Evolutionary conservation across 2,888 invertebrate genomes (phyloP), one percentile per base, ranked within the genome.

Genomic region (Trichopria drosophilae): DNA sequence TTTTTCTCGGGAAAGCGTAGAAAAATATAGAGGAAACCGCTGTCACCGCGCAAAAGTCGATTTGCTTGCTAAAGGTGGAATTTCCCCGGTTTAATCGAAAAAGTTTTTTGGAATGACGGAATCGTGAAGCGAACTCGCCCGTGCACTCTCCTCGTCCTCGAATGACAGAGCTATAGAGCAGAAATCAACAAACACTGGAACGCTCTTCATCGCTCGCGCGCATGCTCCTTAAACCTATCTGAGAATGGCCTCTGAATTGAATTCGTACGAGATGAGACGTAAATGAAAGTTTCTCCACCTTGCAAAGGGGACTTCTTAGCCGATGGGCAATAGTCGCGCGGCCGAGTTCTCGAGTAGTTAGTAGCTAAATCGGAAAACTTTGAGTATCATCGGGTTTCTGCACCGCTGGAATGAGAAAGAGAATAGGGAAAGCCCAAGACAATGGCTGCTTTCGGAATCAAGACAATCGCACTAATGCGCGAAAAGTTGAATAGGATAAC

Each of bases 341-440:
- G 42, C 26, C 40, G 34, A 53, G 48, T 53, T 51, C 46, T 40
- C 46, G 42, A 16, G 52, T 47, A 39, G 46, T 53, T 44, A 50
- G 52, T 51, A 32, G 52, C 49, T 56, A 57, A 57, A 59, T 60
- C 58, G 53, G 53, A 61, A 59, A 58, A 58, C 53, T 59, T 61
- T 51, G 53, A 46, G 45, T 42, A 44, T 45, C 41, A 46, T 37
- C 28, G 36, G 40, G 23, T n/a, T n/a, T n/a, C n/a, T n/a, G n/a
- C n/a, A n/a, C n/a, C n/a, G n/a, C n/a, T n/a, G n/a, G n/a, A n/a
- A n/a, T n/a, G n/a, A n/a, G 10, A 29, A 41, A 41, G 28, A 19
- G 29, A 29, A 29, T 41, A 19, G 18, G 40, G 26, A n/a, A 12
- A 1, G 37, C 18, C 41, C n/a, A n/a, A n/a, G n/a, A n/a, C n/a